A percentile compares a stretch with the other conserved stretches of the same genome.
Conservation (phyloP, 1,140 invertebrate genomes). For the Zophobas atratus region DNA sequence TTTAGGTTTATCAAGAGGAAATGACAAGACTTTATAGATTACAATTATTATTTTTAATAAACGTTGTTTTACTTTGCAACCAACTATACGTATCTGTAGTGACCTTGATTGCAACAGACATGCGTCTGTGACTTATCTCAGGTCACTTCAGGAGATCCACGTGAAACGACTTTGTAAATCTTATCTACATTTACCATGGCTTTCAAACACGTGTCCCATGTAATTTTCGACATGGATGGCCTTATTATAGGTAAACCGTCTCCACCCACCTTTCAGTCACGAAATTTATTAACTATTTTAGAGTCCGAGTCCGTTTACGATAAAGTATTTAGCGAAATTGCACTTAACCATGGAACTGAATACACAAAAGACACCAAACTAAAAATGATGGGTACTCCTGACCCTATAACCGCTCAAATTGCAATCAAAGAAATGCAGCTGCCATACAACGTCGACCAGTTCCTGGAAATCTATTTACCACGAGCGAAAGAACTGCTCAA, state of each 20-base stretch:
- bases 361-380: conserved; percentile 75
- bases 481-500: conserved; percentile 55
- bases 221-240: conserved; percentile 75
- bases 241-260: conserved; percentile 68
- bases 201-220: conserved; percentile 71
- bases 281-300: conserved; percentile 52
- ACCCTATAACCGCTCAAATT: conserved; percentile 71
- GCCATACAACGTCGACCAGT: conserved; percentile 73
- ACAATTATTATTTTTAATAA: too few relatives aligned
- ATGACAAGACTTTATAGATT: too few relatives aligned
- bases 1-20: too few relatives aligned
- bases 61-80: too few relatives aligned
- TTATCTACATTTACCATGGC: conserved; percentile 49
- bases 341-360: conserved; percentile 70
- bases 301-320: conserved; percentile 67
- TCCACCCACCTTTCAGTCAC: background rate
- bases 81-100: too few relatives aligned
- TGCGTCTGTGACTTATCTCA: too few relatives aligned
- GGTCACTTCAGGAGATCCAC: too few relatives aligned
- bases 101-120: too few relatives aligned
- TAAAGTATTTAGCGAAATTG: conserved; percentile 64
- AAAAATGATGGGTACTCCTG: conserved; percentile 74
- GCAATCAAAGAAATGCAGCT: conserved; percentile 71
- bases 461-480: conserved; percentile 61
- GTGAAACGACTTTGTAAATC: too few relatives aligned